Evolutionary conservation across 64 coral and sea anemone genomes (phyloP).

Genomic region (Actinia tenebrosa): DNA sequence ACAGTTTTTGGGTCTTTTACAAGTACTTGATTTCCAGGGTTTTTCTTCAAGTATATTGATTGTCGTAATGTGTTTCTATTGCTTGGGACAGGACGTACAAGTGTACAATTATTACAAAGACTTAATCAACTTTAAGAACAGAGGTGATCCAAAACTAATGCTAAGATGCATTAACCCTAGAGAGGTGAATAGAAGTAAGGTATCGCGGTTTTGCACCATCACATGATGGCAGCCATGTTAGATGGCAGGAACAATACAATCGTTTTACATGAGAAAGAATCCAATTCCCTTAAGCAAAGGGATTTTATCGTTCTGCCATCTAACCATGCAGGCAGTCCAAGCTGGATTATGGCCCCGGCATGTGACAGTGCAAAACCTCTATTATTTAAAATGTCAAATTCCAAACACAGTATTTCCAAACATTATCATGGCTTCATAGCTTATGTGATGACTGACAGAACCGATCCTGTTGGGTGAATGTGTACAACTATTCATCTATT

Average conservation of each 20-base stretch:
- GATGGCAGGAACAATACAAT: too few relatives aligned
- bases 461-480: too few relatives aligned
- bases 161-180: constrained; percentile 94
- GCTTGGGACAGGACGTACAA: constrained; percentile 63
- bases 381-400: too few relatives aligned
- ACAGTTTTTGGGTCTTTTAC: background rate
- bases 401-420: too few relatives aligned
- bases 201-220: background rate
- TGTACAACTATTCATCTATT: background rate
- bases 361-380: too few relatives aligned
- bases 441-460: too few relatives aligned
- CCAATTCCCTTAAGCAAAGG: too few relatives aligned
- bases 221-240: too few relatives aligned
- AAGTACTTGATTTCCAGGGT: background rate
- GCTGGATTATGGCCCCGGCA: too few relatives aligned
- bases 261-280: too few relatives aligned
- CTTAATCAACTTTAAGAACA: constrained; percentile 88
- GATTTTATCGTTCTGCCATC: too few relatives aligned
- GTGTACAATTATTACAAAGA: constrained; percentile 95
- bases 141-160: constrained; percentile 86
- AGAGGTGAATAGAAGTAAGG: constrained; percentile 45
- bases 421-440: too few relatives aligned
- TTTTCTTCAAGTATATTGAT: background rate
- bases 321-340: background rate
- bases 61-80: background rate